Conservation (phyloP, 2,113 vertebrate species). For the Entomyzon cyanotis region DNA sequence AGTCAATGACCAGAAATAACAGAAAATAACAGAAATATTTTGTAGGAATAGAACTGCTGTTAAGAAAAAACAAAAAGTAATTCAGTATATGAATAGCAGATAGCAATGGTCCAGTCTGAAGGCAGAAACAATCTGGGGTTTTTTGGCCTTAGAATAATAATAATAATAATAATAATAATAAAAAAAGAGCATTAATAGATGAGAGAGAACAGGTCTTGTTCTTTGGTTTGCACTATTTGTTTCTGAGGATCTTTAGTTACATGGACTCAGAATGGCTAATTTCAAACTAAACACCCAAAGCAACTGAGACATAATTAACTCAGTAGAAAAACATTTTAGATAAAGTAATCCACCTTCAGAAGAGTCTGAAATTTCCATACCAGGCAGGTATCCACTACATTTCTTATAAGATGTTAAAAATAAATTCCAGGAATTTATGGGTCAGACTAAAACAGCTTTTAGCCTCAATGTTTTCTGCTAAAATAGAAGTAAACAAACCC, state of each 20-base stretch:
- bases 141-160: background rate
- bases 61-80: background rate
- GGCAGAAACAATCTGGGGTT: background rate
- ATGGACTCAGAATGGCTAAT: accelerated
- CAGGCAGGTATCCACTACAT: accelerated
- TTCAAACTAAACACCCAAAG: background rate
- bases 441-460: background rate
- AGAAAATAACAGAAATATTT: background rate
- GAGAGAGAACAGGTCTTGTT: background rate
- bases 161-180: too few relatives aligned
- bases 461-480: background rate
- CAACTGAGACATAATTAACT: background rate
- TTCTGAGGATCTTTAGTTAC: background rate
- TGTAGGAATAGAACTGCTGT: background rate
- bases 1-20: background rate
- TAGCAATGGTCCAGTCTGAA: background rate
- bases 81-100: background rate
- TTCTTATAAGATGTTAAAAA: background rate
- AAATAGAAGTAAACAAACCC: background rate
- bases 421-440: background rate
- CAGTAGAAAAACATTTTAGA: background rate
- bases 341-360: background rate
- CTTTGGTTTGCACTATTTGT: background rate
- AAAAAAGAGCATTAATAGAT: background rate
- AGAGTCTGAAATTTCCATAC: background rate